These are phyloP conservation scores for Antedon mediterranea DNA, from an alignment of 53 echinoderm and acorn worm genomes.

Conservation along the genomic window DNA sequence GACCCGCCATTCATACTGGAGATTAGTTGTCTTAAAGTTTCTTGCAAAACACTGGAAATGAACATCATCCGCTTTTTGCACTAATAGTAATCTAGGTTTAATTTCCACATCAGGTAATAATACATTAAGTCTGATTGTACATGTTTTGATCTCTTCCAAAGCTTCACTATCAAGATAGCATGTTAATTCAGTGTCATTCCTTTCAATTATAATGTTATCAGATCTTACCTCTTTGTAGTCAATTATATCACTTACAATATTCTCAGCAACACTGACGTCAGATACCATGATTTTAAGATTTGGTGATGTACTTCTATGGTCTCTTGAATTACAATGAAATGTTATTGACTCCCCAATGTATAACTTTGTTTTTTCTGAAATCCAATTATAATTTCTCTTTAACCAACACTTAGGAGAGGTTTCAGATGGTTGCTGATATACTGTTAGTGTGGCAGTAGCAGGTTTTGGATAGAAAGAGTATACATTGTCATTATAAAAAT, in stretches of 20 bases:
- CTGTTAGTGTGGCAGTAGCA: not conserved
- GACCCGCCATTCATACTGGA: not conserved
- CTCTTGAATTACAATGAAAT: not conserved
- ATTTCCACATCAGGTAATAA: not conserved
- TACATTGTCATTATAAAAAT: not conserved
- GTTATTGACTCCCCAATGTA: not conserved
- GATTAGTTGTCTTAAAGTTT: not conserved
- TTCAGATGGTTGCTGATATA: not conserved
- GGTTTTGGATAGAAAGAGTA: not conserved
- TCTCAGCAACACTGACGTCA: not conserved
- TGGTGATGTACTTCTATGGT: not conserved
- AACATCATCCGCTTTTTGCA: not conserved
- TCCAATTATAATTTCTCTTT: not conserved
- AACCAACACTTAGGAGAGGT: not conserved
- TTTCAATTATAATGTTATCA: not conserved
- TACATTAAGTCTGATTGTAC: not conserved
- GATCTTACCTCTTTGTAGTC: not conserved
- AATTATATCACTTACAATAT: not conserved
- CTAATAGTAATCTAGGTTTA: not conserved
- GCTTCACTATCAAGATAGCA: not conserved
- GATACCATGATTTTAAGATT: not conserved
- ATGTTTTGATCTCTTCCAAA: not conserved
- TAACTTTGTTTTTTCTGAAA: not conserved
- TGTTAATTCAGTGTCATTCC: not conserved
- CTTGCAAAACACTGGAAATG: not conserved